Evolutionary conservation across 2,113 vertebrate genomes (phyloP), one percentile per base, ranked within the genome.

Genomic region (Lanius ludovicianus): DNA sequence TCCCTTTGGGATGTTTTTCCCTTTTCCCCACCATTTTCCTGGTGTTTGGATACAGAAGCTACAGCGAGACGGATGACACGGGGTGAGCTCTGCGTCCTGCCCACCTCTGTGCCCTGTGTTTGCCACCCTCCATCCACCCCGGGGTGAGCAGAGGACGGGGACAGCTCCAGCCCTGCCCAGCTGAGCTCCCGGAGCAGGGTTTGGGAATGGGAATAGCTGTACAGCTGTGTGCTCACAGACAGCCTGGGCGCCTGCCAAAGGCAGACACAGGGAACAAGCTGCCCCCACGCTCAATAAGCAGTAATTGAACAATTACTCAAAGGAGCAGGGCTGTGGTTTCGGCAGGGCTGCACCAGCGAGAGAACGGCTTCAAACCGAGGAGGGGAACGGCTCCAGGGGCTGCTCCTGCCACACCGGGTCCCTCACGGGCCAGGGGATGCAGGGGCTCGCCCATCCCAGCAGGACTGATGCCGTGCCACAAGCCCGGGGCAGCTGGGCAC

Each of bases 281-380:
- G 86, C 83, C 89, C 96, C 93, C 71, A 28, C 39, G 50, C 88
- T 93, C 94, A 7, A 41, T 55, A 14, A 87, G 79, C 74, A 1
- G 13, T 83, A 93, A 93, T 89, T 87, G 94, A 91, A 91, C 77
- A 94, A 94, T 87, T 82, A 74, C 74, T 91, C 83, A 28, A 71
- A 87, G 60, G 37, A 91, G 73, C 62, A 75, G 14, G 24, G 63
- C 6, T 73, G 81, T 2, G 67, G 9, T 44, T 85, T 59, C 46
- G 13, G 39, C 74, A 6, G 50, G 24, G 55, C 81, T 76, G 35
- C 4, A 7, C 46, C 7, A 3, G 79, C 31, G 18, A 39, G 64
- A 10, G 39, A 81, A 17, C 4, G 0, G 39, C 76, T 76, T 15
- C 33, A 11, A 53, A 70, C 8, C 0, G 1, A 3, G 41, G 4